These are phyloP conservation scores for Trialeurodes vaporariorum DNA, from an alignment of 1,140 invertebrate genomes.

Conservation along the genomic window DNA sequence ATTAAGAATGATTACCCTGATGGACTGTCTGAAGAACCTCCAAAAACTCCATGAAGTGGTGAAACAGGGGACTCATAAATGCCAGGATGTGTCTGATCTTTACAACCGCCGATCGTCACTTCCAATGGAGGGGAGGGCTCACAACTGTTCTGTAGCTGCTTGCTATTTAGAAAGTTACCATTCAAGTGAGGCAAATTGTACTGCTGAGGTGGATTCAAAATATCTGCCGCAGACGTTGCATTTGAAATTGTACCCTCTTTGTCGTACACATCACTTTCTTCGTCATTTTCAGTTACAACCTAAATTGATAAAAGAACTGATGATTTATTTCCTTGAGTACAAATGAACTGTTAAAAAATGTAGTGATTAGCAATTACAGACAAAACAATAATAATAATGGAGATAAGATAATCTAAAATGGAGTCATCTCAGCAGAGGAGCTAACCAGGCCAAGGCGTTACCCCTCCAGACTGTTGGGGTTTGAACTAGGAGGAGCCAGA, in stretches of 20 bases:
- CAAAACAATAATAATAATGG: too few relatives aligned
- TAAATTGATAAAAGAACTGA: too few relatives aligned
- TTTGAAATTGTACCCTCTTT: background rate
- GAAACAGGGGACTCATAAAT: slow-evolving; percentile 22
- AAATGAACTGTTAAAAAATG: too few relatives aligned
- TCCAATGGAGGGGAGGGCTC: background rate
- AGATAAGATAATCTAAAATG: too few relatives aligned
- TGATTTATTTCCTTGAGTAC: too few relatives aligned
- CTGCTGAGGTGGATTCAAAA: background rate
- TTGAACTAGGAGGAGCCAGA: too few relatives aligned
- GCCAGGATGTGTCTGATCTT: slow-evolving; percentile 9
- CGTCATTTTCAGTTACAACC: background rate
- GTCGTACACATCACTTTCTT: background rate
- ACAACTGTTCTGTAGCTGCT: background rate
- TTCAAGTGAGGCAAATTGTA: background rate
- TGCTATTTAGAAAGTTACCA: background rate
- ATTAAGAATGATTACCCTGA: too few relatives aligned
- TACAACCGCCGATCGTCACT: background rate
- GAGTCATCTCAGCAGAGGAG: too few relatives aligned
- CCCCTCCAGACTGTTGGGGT: too few relatives aligned
- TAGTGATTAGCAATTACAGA: too few relatives aligned
- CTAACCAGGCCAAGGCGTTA: too few relatives aligned
- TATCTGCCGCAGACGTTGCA: background rate
- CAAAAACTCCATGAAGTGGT: slow-evolving; percentile 17
- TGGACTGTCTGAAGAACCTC: background rate